phyloP scores from a whole-genome alignment of 1,140 invertebrate genomes.

The Zaprionus ornatus region DNA sequence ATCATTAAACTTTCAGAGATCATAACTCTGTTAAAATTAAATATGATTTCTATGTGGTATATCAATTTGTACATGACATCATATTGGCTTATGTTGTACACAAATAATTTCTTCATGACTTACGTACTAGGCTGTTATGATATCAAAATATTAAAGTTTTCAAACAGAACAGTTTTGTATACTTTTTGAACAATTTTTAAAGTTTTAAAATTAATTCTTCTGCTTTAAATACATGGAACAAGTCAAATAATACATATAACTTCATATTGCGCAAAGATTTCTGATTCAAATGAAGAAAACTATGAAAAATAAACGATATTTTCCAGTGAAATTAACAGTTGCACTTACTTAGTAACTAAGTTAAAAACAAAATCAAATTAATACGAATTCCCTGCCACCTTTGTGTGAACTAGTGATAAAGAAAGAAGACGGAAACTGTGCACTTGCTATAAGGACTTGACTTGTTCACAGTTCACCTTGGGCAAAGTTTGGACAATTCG shows the following conservation, averaged over 20 bases:
- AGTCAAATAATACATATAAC: too few species aligned
- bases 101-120: not conserved
- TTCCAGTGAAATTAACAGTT: not conserved
- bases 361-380: not conserved
- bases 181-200: not conserved
- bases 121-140: too few species aligned
- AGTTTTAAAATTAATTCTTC: not conserved
- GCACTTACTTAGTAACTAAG: not conserved
- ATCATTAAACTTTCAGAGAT: too few species aligned
- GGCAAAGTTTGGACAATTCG: conserved; percentile 1
- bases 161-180: too few species aligned
- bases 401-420: not conserved
- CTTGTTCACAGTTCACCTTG: conserved; percentile 1
- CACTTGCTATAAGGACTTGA: not conserved
- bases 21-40: too few species aligned
- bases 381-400: not conserved
- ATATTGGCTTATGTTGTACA: not conserved
- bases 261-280: too few species aligned
- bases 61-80: not conserved
- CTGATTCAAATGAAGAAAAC: too few species aligned
- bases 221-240: too few species aligned
- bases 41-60: too few species aligned
- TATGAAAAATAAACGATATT: not conserved
- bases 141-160: too few species aligned
- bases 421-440: not conserved